A percentile compares a stretch with the other conserved stretches of the same genome.
Conservation (phyloP, 2,888 invertebrate species). For the Andrena dorsata region DNA sequence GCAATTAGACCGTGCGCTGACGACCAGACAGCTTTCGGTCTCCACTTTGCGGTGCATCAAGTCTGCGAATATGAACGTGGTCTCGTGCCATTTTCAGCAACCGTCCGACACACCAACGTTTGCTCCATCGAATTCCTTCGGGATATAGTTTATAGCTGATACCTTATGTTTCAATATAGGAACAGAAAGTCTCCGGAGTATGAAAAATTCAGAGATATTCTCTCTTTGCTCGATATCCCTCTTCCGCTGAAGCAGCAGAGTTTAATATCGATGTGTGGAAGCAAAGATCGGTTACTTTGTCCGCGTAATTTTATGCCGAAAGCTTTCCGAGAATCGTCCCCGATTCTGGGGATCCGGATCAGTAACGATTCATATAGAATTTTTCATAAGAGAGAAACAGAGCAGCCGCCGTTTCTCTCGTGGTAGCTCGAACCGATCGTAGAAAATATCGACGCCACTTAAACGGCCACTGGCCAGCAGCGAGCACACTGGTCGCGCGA, state of each 20-base stretch:
- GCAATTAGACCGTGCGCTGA: not conserved
- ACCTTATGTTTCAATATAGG: slow-evolving; percentile 2
- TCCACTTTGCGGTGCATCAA: no score
- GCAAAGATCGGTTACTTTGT: slow-evolving; percentile 14
- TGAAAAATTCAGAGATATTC: not conserved
- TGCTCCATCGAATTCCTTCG: not conserved
- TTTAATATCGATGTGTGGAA: slow-evolving; percentile 16
- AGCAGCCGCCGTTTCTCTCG: not conserved
- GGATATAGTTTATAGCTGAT: not conserved
- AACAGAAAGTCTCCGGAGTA: not conserved
- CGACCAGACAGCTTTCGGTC: not conserved
- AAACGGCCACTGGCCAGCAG: not conserved
- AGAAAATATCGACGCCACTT: slow-evolving; percentile 28
- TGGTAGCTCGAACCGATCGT: not conserved
- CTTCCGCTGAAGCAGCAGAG: slow-evolving; percentile 9
- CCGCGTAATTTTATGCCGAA: slow-evolving; percentile 11
- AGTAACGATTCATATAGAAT: not conserved
- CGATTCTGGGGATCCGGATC: not conserved
- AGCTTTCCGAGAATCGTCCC: slow-evolving; percentile 2
- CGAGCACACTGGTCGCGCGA: slow-evolving; percentile 17
- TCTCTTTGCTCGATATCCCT: not conserved
- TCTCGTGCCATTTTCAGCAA: not conserved
- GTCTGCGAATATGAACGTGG: not conserved
- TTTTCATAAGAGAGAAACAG: not conserved
- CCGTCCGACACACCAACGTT: not conserved